phyloP scores from a whole-genome alignment of 2,888 invertebrate species.

The Drosophila atripex region DNA sequence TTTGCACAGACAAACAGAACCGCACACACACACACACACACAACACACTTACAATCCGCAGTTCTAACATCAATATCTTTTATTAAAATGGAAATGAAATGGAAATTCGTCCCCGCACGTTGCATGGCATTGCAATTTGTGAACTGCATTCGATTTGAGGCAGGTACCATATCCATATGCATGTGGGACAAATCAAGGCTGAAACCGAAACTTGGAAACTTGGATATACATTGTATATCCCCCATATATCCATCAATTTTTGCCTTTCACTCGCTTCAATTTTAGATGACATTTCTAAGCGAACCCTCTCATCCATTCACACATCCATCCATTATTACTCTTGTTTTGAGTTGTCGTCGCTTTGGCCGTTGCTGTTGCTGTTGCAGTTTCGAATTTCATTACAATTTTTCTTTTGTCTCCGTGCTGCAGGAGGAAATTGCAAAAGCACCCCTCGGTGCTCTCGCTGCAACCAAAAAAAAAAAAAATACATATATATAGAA shows the following conservation, averaged over 20 bases:
- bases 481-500: too few relatives aligned
- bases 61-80: conserved; percentile 31
- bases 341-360: conserved; percentile 20
- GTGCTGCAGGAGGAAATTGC: conserved; percentile 56
- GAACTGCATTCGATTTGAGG: conserved; percentile 26
- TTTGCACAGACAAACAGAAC: conserved; percentile 19
- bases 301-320: conserved; percentile 34
- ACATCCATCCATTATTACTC: conserved; percentile 43
- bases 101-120: conserved; percentile 21
- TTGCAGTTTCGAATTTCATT: conserved; percentile 71
- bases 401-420: conserved; percentile 66
- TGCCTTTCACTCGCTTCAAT: conserved; percentile 51
- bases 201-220: neutral
- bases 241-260: conserved; percentile 22
- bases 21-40: too few relatives aligned
- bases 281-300: conserved; percentile 64
- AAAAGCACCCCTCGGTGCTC: conserved; percentile 10
- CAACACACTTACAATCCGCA: neutral
- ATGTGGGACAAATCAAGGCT: conserved; percentile 22
- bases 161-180: conserved; percentile 17
- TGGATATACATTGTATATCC: conserved; percentile 11
- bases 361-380: conserved; percentile 30
- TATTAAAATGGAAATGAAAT: conserved; percentile 47
- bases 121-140: conserved; percentile 14
- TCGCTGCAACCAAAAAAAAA: conserved; percentile 9